These are phyloP conservation scores for Slavum lentiscoides DNA, from an alignment of 2,888 invertebrate species.

Conservation along the genomic window DNA sequence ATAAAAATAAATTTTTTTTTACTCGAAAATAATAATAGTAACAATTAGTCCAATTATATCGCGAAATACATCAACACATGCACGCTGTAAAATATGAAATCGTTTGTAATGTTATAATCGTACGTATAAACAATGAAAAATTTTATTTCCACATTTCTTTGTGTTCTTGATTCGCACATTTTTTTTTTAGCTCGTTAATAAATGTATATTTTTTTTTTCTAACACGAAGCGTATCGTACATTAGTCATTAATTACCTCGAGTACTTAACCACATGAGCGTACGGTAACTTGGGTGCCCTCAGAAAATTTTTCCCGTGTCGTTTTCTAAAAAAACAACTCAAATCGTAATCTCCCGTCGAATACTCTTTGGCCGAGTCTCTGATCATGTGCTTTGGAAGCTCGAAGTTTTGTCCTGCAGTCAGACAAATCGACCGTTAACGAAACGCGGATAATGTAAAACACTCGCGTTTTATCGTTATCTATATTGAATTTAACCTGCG, in stretches of 20 bases:
- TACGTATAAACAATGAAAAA: no score
- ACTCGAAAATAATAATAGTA: no score
- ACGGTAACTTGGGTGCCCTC: slow-evolving; percentile 26
- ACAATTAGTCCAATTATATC: no score
- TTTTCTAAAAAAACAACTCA: slow-evolving; percentile 47
- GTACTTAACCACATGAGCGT: slow-evolving; percentile 26
- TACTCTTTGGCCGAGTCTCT: slow-evolving; percentile 32
- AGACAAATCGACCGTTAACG: not conserved
- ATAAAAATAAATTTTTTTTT: no score
- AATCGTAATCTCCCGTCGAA: slow-evolving; percentile 24
- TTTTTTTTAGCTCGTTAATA: no score
- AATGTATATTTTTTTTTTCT: no score
- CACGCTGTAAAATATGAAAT: no score
- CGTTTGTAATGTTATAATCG: no score
- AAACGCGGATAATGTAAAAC: not conserved
- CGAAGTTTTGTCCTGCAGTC: not conserved
- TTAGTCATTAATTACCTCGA: not conserved
- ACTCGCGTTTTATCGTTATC: not conserved
- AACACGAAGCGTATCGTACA: no score
- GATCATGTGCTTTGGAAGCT: slow-evolving; percentile 38
- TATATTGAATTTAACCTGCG: slow-evolving; percentile 4
- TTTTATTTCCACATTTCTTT: no score
- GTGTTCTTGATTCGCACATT: no score
- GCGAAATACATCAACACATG: no score
- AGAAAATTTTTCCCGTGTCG: slow-evolving; percentile 34